Base-by-base conservation (phyloP, 1,140 invertebrate genomes). In the Drosophila mojavensis region DNA sequence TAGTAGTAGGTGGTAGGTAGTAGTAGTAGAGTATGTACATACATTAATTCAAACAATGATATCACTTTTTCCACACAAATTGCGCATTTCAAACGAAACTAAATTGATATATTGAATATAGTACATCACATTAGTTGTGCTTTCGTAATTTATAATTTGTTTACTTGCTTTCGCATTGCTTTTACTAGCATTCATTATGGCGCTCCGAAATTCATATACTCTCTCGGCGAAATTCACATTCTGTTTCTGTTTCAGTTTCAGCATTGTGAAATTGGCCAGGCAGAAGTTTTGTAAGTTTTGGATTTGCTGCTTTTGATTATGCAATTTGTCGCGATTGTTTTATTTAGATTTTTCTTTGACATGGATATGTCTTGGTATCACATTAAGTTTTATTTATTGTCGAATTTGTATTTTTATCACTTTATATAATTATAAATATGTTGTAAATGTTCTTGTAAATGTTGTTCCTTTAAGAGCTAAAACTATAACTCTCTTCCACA, bases 41-140 rank as follows among this genome's bases (percentile, higher is more conserved):
- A 77, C 74, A 76, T 76, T 74, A 69, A 53, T 70, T 67, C 20
- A 36, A 61, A 56, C 62, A 79, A 74, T 77, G 47, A 63, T 56
- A 67, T 79, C 75, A 92, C 91, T 92, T 92, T 92, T 92, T 91
- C 89, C 89, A 92, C 83, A 92, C 89, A 92, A 92, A 92, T 92
- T 91, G 85, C 89, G 86, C 75, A 77, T 75, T 76, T 76, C 68
- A 73, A 51, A 75, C 71, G 64, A 67, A 36, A 70, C 28, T 48
- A 59, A 79, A 79, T 79, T 64, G 55, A 45, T 72, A 61, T 61
- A 43, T 20, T 20, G 15, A 66, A 11, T 39, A 39, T 13, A 39
- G 11, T 47, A 65, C 62, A 59, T 66, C 74, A 75, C 77, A 81
- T 85, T 67, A 56, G 33, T 39, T 75, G 66, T 75, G 72, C 66